A percentile compares a stretch with the other conserved stretches of the same genome.
Evolutionary conservation across 2,797 vertebrate species (phyloP).

Genomic region (Scarus forsteni): DNA sequence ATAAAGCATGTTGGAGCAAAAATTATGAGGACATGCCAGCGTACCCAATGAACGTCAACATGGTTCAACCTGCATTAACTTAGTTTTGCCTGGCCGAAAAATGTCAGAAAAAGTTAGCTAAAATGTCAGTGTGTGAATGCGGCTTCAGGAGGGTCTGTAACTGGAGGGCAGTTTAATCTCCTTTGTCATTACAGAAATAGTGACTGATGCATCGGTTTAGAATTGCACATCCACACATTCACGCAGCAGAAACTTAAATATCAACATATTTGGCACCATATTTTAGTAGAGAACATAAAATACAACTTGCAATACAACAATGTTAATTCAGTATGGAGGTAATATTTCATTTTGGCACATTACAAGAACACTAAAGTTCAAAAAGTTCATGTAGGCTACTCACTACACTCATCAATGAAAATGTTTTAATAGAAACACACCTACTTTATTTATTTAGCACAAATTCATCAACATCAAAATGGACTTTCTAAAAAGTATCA

Average conservation of each 20-base stretch:
- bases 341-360: slow-evolving; percentile 76
- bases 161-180: slow-evolving; percentile 45
- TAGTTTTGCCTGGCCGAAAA: too few species aligned
- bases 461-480: slow-evolving; percentile 38
- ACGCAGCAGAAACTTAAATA: slow-evolving; percentile 43
- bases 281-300: slow-evolving; percentile 76
- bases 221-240: slow-evolving; percentile 12
- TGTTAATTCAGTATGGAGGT: slow-evolving; percentile 72
- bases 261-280: slow-evolving; percentile 80
- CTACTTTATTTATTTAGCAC: slow-evolving; percentile 11
- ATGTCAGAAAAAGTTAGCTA: too few species aligned
- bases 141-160: slow-evolving; percentile 41
- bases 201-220: slow-evolving; percentile 58
- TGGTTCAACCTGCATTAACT: too few species aligned
- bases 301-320: slow-evolving; percentile 67
- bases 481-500: slow-evolving; percentile 19
- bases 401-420: slow-evolving; percentile 54
- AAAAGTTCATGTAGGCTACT: slow-evolving; percentile 50
- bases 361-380: slow-evolving; percentile 65
- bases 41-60: too few species aligned
- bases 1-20: too few species aligned
- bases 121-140: too few species aligned
- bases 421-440: slow-evolving; percentile 41
- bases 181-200: slow-evolving; percentile 36
- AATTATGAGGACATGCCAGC: too few species aligned